Percentiles rank a stretch among this genome's conserved stretches.
These are phyloP conservation scores for Galagoides demidoff DNA, from an alignment of 2,797 vertebrate species.

Conservation along the genomic window DNA sequence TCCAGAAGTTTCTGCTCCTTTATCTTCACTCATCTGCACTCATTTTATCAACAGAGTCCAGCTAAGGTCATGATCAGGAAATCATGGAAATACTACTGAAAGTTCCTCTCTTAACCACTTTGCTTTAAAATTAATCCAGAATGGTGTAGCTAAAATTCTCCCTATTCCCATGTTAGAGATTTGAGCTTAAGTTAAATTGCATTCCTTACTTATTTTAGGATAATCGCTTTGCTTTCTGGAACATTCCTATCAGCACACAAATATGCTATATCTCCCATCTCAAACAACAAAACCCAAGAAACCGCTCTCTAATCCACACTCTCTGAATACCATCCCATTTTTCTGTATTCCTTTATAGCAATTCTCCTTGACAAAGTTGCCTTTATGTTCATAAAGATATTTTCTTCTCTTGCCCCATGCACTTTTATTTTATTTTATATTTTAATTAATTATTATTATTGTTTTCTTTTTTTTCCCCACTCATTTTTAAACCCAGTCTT, in stretches of 20 bases:
- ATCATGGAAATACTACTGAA: neutral
- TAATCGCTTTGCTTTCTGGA: neutral
- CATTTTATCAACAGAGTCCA: neutral
- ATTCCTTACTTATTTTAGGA: neutral
- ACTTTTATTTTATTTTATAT: neutral
- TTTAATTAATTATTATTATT: no score
- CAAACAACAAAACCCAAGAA: neutral
- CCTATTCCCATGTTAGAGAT: neutral
- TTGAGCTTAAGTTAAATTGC: neutral
- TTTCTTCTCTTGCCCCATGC: neutral
- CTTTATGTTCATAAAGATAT: neutral
- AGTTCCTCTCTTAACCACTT: neutral
- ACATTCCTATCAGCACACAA: neutral
- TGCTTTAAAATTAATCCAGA: neutral
- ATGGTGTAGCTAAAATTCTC: neutral
- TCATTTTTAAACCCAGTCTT: neutral
- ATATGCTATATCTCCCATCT: neutral
- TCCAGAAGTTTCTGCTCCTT: neutral
- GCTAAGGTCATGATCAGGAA: neutral
- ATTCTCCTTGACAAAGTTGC: neutral
- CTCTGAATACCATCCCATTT: neutral
- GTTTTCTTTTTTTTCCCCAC: neutral
- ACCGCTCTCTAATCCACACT: neutral
- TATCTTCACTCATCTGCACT: neutral
- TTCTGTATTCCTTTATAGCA: neutral